Percentiles rank a stretch among this genome's conserved stretches.
Evolutionary conservation across 2,888 invertebrate species (phyloP).

Genomic region (Vesta saturnalis): DNA sequence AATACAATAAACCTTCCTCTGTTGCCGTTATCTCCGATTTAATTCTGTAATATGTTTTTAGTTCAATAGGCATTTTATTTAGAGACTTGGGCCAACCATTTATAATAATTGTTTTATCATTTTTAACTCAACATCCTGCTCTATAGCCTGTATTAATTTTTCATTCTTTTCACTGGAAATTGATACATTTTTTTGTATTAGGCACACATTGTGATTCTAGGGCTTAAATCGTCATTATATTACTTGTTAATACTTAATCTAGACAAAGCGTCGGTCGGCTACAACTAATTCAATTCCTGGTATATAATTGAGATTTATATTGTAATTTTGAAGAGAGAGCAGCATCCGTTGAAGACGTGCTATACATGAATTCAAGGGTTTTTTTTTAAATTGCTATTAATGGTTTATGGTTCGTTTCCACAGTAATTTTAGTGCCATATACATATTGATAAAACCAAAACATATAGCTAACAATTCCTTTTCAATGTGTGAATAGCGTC

Average conservation of each 20-base stretch:
- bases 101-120: conserved; percentile 14
- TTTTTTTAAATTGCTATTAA: too few relatives aligned
- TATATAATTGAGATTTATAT: conserved; percentile 9
- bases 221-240: conserved; percentile 48
- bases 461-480: conserved; percentile 48
- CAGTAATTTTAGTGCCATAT: conserved; percentile 40
- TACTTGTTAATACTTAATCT: conserved; percentile 51
- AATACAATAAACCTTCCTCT: conserved; percentile 4
- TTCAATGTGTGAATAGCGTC: conserved; percentile 51
- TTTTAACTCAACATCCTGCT: conserved; percentile 22
- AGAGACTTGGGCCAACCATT: conserved; percentile 25
- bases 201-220: too few relatives aligned
- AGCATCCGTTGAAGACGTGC: conserved; percentile 21
- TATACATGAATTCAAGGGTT: conserved; percentile 12
- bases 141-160: conserved; percentile 7
- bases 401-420: conserved; percentile 39
- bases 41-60: conserved; percentile 4
- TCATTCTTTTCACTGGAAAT: not conserved
- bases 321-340: not conserved
- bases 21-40: conserved; percentile 5
- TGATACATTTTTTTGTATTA: not conserved
- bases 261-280: conserved; percentile 16
- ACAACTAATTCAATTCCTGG: conserved; percentile 17
- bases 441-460: conserved; percentile 53
- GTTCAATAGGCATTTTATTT: conserved; percentile 1